Evolutionary conservation across 2,888 invertebrate genomes (phyloP).

Genomic region (Meiosimyza decipiens): DNA sequence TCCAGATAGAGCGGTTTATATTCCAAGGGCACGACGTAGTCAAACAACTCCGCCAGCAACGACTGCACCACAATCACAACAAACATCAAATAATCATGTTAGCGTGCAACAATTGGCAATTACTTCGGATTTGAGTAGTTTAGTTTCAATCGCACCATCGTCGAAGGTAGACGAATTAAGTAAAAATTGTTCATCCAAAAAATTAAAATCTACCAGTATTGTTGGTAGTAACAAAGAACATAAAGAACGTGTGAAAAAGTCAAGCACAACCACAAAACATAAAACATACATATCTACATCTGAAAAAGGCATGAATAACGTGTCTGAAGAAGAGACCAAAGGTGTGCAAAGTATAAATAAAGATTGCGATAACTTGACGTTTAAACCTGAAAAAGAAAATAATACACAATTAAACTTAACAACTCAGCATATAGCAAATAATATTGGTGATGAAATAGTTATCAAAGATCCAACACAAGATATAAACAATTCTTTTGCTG

Average conservation of each 20-base stretch:
- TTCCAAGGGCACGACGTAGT: slow-evolving; percentile 76
- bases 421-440: too few species aligned
- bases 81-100: slow-evolving; percentile 35
- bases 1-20: slow-evolving; percentile 83
- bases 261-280: slow-evolving; percentile 24
- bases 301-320: slow-evolving; percentile 44
- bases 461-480: too few species aligned
- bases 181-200: slow-evolving; percentile 45
- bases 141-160: slow-evolving; percentile 46
- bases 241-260: slow-evolving; percentile 54
- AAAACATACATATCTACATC: slow-evolving; percentile 23
- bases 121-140: slow-evolving; percentile 49
- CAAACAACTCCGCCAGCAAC: slow-evolving; percentile 63
- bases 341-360: too few species aligned
- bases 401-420: too few species aligned
- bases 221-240: slow-evolving; percentile 40
- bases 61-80: slow-evolving; percentile 33
- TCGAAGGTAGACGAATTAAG: slow-evolving; percentile 53
- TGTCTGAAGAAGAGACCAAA: slow-evolving; percentile 17
- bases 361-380: too few species aligned
- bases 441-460: too few species aligned
- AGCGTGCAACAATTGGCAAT: slow-evolving; percentile 48
- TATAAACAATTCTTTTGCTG: too few species aligned
- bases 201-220: slow-evolving; percentile 41
- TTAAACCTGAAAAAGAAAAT: too few species aligned